Evolutionary conservation across 2,113 vertebrate genomes (phyloP), one percentile per base, ranked within the genome.

Genomic region (Thalassarche chlororhynchos): DNA sequence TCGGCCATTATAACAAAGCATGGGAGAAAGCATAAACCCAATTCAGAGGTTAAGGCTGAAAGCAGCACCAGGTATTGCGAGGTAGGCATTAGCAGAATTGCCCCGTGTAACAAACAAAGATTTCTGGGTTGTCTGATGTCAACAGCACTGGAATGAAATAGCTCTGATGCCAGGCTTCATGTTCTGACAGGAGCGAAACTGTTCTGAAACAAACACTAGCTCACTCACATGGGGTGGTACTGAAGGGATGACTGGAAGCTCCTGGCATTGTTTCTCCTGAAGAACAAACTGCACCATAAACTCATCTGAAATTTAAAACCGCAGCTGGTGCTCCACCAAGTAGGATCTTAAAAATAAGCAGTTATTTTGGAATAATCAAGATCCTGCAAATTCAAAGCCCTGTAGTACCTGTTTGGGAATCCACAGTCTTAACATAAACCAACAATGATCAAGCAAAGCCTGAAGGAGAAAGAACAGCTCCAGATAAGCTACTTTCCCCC

Each of bases 141-240:
- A 91, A 72, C 6, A 66, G n/a, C 42, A 80, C 4, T 7, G 17
- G 17, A 83, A 61, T 31, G 34, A 85, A 93, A 18, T 29, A 10
- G n/a, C 17, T 84, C 34, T 88, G 17, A 93, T 5, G 15, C 29
- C 10, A 76, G 26, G 64, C 17, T 64, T 85, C 31, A 24, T 21
- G 3, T 55, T 92, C 44, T 23, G 11, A 83, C 12, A 92, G n/a
- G 2, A 57, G 12, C 0, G 2, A 51, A 93, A 83, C 38, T 76
- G 8, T 23, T 83, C 46, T 62, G 38, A 85, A 87, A 72, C 10
- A 46, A 68, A 82, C 0, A 5, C 54, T 61, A 80, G 12, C 14
- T 68, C 1, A 0, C 10, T 76, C 0, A 0, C 7, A 8, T 8
- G 2, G 10, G 28, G 13, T 4, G 2, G 26, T 58, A 28, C 20